Evolutionary conservation across 2,797 vertebrate genomes (phyloP).

Genomic region (Hippopotamyrus pictus): DNA sequence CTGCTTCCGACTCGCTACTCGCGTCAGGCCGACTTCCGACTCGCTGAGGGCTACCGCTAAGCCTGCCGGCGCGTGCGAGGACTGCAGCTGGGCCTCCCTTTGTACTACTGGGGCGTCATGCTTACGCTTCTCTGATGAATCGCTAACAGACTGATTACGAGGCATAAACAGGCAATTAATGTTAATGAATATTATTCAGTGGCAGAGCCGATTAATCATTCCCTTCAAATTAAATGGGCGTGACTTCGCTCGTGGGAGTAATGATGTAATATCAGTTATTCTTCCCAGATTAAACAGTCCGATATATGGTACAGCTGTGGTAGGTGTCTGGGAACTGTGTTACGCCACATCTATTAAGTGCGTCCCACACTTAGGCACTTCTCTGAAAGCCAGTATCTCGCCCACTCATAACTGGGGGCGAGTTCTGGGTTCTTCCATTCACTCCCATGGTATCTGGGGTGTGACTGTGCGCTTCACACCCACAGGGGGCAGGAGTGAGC

Average conservation of each 20-base stretch:
- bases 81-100: neutral
- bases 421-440: neutral
- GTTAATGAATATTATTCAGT: neutral
- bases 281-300: neutral
- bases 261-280: neutral
- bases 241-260: neutral
- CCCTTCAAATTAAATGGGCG: neutral
- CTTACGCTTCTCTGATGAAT: neutral
- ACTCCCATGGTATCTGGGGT: neutral
- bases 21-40: neutral
- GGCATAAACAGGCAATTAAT: neutral
- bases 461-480: neutral
- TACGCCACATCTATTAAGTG: neutral
- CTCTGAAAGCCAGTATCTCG: neutral
- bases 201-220: neutral
- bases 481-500: neutral
- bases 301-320: neutral
- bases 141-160: neutral
- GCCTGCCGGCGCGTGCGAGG: neutral
- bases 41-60: neutral
- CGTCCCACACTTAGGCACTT: neutral
- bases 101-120: neutral
- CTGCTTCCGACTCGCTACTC: neutral
- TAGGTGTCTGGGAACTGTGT: neutral
- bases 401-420: neutral